These are phyloP conservation scores for Nibea coibor DNA, from an alignment of 2,113 vertebrate species.

Conservation along the genomic window DNA sequence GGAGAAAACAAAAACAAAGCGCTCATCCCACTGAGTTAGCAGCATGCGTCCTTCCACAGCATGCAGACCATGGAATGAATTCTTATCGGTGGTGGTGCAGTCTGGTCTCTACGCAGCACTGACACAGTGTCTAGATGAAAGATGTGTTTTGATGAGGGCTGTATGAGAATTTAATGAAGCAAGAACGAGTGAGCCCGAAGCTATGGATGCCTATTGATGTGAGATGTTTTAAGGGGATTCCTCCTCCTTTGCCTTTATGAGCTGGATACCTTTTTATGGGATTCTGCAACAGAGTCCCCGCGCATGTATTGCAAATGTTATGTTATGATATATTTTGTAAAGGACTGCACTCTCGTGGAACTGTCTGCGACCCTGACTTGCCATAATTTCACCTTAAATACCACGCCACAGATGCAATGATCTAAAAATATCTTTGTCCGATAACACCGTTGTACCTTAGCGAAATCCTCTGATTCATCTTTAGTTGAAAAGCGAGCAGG, in stretches of 20 bases:
- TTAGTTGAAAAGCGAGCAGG: conserved; percentile 50
- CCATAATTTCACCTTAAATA: conserved; percentile 54
- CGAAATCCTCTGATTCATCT: conserved; percentile 67
- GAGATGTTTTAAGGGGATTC: conserved; percentile 76
- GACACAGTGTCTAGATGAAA: conserved; percentile 73
- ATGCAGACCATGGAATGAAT: conserved; percentile 44
- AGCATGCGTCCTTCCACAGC: conserved; percentile 53
- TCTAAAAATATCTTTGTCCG: conserved; percentile 56
- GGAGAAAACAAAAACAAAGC: conserved; percentile 64
- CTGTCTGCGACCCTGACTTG: conserved; percentile 29
- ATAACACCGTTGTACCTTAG: conserved; percentile 48
- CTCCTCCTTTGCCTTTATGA: conserved; percentile 61
- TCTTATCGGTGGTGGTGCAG: conserved; percentile 48
- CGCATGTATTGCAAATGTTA: conserved; percentile 9
- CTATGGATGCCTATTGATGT: conserved; percentile 67
- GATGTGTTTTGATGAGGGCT: conserved; percentile 80
- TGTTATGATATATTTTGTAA: conserved; percentile 26
- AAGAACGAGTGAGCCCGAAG: conserved; percentile 74
- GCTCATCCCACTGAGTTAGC: conserved; percentile 58
- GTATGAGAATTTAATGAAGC: conserved; percentile 83
- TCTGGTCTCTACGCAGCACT: conserved; percentile 46
- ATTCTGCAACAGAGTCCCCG: conserved; percentile 4
- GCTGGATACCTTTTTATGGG: conserved; percentile 49
- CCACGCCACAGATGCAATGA: conserved; percentile 36
- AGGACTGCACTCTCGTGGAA: neutral